Conservation (phyloP, 2,797 vertebrate genomes). For the Lacerta bilineata region DNA sequence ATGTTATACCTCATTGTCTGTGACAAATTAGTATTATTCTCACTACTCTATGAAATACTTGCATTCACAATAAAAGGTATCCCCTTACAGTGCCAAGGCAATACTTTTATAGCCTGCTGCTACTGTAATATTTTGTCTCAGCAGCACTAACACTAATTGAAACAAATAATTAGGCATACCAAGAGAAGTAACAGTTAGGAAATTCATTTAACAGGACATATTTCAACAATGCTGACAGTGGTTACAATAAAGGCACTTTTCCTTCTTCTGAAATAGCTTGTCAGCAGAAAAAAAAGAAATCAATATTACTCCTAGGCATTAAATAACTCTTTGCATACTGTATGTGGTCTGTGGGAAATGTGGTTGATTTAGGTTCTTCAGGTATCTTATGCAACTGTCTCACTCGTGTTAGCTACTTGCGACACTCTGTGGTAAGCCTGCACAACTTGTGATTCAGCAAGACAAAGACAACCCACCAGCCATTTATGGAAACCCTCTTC, state of each 20-base stretch:
- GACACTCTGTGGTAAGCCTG: not conserved
- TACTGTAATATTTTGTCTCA: slow-evolving; percentile 33
- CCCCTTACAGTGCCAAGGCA: not conserved
- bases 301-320: slow-evolving; percentile 27
- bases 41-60: slow-evolving; percentile 1
- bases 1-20: not conserved
- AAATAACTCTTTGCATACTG: slow-evolving; percentile 34
- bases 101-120: slow-evolving; percentile 15
- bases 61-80: slow-evolving; percentile 12
- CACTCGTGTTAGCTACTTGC: not conserved
- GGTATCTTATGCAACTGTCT: not conserved
- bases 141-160: slow-evolving; percentile 34
- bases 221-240: slow-evolving; percentile 7
- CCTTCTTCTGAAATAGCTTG: slow-evolving; percentile 18
- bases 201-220: slow-evolving; percentile 42
- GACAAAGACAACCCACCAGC: not conserved
- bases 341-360: slow-evolving; percentile 7
- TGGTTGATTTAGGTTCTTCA: not conserved
- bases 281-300: slow-evolving; percentile 30
- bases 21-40: not conserved
- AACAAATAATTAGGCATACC: slow-evolving; percentile 45
- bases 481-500: not conserved
- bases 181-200: slow-evolving; percentile 27
- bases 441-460: not conserved
- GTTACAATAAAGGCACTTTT: slow-evolving; percentile 45